Percentiles rank a stretch among this genome's conserved stretches.
Conservation (phyloP, 2,888 invertebrate species). For the Campoletis raptor region DNA sequence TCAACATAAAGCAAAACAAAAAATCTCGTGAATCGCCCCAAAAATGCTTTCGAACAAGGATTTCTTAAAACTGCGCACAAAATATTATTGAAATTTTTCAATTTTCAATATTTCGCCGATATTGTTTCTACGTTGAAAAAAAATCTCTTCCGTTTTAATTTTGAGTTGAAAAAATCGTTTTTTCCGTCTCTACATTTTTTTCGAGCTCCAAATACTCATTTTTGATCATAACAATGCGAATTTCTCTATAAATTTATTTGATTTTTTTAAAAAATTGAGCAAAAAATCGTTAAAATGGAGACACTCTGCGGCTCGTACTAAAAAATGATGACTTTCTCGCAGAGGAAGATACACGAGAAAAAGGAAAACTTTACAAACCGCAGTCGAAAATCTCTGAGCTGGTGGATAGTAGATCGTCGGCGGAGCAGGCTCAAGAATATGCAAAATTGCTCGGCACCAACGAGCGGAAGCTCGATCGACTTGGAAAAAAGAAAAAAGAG, state of each 20-base stretch:
- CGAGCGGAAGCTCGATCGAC: slow-evolving; percentile 89
- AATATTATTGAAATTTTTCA: too few relatives aligned
- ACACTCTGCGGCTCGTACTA: neutral
- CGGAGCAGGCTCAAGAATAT: slow-evolving; percentile 90
- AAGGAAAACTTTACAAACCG: slow-evolving; percentile 97
- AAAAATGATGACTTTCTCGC: slow-evolving; percentile 48
- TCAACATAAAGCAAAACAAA: neutral
- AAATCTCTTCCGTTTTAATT: too few relatives aligned
- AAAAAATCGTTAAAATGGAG: neutral
- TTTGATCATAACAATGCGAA: too few relatives aligned
- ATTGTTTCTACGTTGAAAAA: too few relatives aligned
- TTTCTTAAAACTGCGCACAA: too few relatives aligned
- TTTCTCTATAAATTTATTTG: too few relatives aligned
- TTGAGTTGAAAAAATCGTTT: too few relatives aligned
- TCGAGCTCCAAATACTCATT: too few relatives aligned
- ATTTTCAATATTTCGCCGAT: too few relatives aligned
- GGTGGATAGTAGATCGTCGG: slow-evolving; percentile 86
- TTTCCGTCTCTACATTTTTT: too few relatives aligned
- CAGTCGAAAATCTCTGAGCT: slow-evolving; percentile 90
- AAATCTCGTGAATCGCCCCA: neutral
- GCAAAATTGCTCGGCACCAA: slow-evolving; percentile 87
- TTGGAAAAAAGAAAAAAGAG: slow-evolving; percentile 89
- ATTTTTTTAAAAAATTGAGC: too few relatives aligned
- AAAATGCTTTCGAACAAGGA: neutral
- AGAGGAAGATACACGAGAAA: slow-evolving; percentile 96